Evolutionary conservation across 2,888 invertebrate genomes (phyloP), one percentile per base, ranked within the genome.

Genomic region (Hesperia comma): DNA sequence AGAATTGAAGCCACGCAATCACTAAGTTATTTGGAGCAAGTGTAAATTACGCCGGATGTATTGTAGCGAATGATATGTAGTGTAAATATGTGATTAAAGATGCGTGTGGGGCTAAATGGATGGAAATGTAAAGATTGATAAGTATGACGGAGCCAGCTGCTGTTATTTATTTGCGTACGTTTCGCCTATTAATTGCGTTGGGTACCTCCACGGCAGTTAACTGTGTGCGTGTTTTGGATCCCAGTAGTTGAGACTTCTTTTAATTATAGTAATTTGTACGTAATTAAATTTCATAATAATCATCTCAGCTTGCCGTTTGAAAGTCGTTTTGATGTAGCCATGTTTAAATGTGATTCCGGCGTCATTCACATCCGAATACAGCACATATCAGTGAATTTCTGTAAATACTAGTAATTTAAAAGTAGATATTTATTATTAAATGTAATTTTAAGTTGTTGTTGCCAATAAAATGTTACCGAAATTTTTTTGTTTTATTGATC

Each of bases 391-490:
- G 86, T 89, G 88, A 87, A 84, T 88, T 85, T 87, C 81, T 92
- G 90, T 91, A 91, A 86, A 92, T 92, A 89, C 74, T 77, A 72
- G 74, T 73, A 71, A 69, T 26, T 78, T 85, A 81, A 82, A 26
- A 82, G 69, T 78, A 82, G 84, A 80, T 88, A 90, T 90, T 90
- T 90, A 90, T 90, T 89, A 85, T 75, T 77, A 82, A 78, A 75
- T 79, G 72, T 75, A 73, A 69, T 70, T 61, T 64, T 73, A 79
- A 76, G 78, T 81, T 83, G 81, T 84, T 87, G 77, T 83, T 81
- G 57, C 56, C 56, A 75, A 75, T 71, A 74, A 72, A 58, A 61
- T 37, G 56, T 61, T 66, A 66, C 60, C 66, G 41, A 64, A 33
- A 58, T 19, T 15, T 14, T 6, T 51, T 19, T 0, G 14, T 58